These are phyloP conservation scores for Heterodera carotae DNA, from an alignment of 1,140 invertebrate genomes.

Conservation along the genomic window DNA sequence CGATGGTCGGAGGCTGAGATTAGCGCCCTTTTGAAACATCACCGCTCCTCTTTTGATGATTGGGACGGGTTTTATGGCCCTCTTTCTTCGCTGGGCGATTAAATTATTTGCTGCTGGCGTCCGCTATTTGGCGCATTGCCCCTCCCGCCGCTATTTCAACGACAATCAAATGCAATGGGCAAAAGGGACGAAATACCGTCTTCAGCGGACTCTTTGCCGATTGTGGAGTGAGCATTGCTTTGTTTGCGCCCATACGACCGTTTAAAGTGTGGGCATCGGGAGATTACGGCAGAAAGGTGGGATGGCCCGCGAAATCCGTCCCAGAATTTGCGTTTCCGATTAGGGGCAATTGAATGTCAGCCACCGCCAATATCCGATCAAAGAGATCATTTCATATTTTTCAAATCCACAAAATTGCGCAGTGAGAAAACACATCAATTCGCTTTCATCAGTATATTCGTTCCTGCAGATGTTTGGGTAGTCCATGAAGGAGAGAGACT, in stretches of 20 bases:
- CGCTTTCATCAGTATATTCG: not conserved
- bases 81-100: slow-evolving; percentile 4
- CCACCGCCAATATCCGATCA: too few species aligned
- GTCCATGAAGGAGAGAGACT: not conserved
- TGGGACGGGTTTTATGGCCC: slow-evolving; percentile 1
- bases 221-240: too few species aligned
- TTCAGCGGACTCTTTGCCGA: not conserved
- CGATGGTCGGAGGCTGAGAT: slow-evolving; percentile 3
- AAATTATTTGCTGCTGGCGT: slow-evolving; percentile 7
- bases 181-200: not conserved
- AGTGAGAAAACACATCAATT: too few species aligned
- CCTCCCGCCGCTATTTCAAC: not conserved
- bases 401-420: not conserved
- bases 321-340: not conserved
- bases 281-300: not conserved
- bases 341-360: not conserved
- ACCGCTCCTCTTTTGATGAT: not conserved
- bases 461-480: not conserved
- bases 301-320: not conserved
- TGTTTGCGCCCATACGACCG: not conserved
- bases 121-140: slow-evolving; percentile 12
- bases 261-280: not conserved
- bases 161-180: not conserved
- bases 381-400: not conserved
- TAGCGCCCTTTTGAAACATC: not conserved